Evolutionary conservation across 2,888 invertebrate genomes (phyloP), one percentile per base, ranked within the genome.

Genomic region (Galerucella nymphaeae): DNA sequence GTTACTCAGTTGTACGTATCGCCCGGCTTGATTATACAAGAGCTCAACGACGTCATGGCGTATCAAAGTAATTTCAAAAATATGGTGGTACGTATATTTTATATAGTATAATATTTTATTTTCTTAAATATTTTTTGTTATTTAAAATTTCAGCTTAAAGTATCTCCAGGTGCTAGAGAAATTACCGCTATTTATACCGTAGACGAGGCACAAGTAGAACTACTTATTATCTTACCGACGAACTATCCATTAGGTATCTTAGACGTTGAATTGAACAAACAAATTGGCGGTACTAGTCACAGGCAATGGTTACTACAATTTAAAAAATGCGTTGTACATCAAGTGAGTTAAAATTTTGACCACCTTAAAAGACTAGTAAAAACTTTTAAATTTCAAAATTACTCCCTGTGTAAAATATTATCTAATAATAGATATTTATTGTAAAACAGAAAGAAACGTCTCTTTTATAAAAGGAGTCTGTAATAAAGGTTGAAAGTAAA

Each of bases 171-270:
- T 14, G 90, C 92, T 1, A 88, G 93, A 74, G 96, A 97, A 89
- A 93, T 97, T 62, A 87, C 92, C 50, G 96, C 96, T 20, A 88
- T 90, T 14, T 96, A 96, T 86, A 89, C 90, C 18, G 91, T 97
- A 77, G 96, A 96, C 81, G 96, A 96, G 77, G 91, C 92, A 0
- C 90, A 90, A 76, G 91, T 97, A 85, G 94, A 95, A 85, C 88
- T 98, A 75, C 88, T 90, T 30, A 92, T 98, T 79, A 88, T 90
- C 62, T 88, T 98, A 77, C 93, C 97, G 0, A 84, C 88, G 30
- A 95, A 96, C 86, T 94, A 96, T 89, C 98, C 98, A 1, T 89
- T 98, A 50, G 91, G 92, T 0, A 90, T 91, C 6, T 92, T 95
- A 0, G 90, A 89, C 59, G 93, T 97, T 0, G 90, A 92, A 72